phyloP scores from a whole-genome alignment of 1,140 invertebrate species.

The Platorchestia sp. region DNA sequence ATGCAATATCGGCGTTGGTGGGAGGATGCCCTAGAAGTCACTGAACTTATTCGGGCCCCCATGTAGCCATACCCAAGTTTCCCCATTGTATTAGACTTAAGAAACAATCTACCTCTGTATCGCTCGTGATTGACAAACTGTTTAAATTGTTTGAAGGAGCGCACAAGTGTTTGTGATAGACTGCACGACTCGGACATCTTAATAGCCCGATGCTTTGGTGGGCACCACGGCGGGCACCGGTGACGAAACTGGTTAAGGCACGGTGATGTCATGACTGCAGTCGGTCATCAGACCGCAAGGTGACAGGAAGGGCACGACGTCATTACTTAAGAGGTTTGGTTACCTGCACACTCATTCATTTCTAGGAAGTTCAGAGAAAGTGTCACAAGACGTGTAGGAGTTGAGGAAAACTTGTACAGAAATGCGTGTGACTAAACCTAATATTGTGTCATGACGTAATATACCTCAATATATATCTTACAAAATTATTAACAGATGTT shows the following conservation, averaged over 20 bases:
- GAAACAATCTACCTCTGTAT: too few relatives aligned
- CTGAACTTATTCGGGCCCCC: too few relatives aligned
- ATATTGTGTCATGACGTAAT: neutral
- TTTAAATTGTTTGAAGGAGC: too few relatives aligned
- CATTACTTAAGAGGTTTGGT: neutral
- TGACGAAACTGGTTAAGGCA: neutral
- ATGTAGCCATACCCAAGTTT: too few relatives aligned
- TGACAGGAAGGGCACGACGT: neutral
- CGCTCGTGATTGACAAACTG: too few relatives aligned
- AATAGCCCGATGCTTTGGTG: neutral
- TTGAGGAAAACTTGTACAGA: neutral
- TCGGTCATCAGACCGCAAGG: neutral
- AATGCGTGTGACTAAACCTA: neutral
- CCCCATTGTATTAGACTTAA: too few relatives aligned
- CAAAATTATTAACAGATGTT: neutral
- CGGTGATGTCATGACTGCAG: neutral
- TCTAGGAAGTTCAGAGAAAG: neutral
- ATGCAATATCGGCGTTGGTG: too few relatives aligned
- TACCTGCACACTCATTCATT: neutral
- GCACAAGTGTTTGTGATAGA: neutral
- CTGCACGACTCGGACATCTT: neutral
- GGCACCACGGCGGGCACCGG: neutral
- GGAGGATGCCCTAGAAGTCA: too few relatives aligned
- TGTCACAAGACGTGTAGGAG: neutral
- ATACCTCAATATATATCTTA: neutral